Evolutionary conservation across 2,797 vertebrate genomes (phyloP).

Genomic region (Spinibarbus caldwelli): DNA sequence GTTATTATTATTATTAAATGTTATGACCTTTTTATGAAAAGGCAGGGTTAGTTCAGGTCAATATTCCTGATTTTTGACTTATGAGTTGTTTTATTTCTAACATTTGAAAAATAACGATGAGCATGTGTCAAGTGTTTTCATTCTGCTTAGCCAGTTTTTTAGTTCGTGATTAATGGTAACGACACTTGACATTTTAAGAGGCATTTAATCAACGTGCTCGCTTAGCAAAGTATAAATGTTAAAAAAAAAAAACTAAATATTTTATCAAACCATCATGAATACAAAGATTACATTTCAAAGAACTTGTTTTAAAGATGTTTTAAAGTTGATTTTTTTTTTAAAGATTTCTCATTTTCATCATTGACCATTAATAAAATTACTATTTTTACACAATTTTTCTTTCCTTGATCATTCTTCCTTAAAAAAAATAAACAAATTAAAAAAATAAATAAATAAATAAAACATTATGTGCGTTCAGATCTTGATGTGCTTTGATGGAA

Average conservation of each 20-base stretch:
- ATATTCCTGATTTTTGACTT: neutral
- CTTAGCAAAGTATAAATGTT: neutral
- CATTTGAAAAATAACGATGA: neutral
- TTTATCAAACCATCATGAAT: neutral
- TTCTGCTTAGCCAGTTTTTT: neutral
- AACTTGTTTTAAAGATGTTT: too few species aligned
- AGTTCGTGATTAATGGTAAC: neutral
- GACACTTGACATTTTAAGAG: neutral
- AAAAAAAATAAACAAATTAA: too few species aligned
- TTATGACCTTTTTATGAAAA: neutral
- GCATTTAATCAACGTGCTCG: neutral
- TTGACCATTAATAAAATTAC: neutral
- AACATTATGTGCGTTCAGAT: neutral
- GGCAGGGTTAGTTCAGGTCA: neutral
- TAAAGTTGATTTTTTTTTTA: too few species aligned
- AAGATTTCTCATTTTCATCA: too few species aligned
- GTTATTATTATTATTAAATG: neutral
- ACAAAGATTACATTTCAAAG: too few species aligned
- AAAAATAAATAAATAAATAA: neutral
- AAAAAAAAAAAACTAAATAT: neutral
- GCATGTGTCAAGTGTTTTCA: neutral
- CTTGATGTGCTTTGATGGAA: constrained; percentile 32
- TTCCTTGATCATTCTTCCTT: neutral
- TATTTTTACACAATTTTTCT: neutral
- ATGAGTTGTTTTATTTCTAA: neutral